Conservation (phyloP, 1,140 invertebrate species). For the Probaryconus sp. region DNA sequence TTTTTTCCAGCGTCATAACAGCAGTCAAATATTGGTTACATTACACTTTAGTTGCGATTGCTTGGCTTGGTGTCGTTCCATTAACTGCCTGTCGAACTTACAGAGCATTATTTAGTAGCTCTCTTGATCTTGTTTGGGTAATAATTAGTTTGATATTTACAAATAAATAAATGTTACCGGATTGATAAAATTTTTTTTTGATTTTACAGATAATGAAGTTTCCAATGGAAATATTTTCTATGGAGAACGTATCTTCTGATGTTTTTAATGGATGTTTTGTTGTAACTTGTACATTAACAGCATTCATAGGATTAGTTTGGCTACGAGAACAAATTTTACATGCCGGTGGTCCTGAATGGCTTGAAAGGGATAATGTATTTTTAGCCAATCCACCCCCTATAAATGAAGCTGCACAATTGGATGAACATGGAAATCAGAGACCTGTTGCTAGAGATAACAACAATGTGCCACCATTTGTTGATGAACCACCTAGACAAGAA, state of each 20-base stretch:
- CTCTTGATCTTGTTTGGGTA: slow-evolving; percentile 85
- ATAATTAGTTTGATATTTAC: too few relatives aligned
- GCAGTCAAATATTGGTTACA: slow-evolving; percentile 98
- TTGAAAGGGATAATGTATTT: slow-evolving; percentile 84
- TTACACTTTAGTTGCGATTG: slow-evolving; percentile 95
- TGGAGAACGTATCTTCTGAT: slow-evolving; percentile 94
- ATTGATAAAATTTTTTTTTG: slow-evolving; percentile 8
- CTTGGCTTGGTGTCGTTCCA: slow-evolving; percentile 99
- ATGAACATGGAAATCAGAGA: slow-evolving; percentile 60
- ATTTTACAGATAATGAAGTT: slow-evolving; percentile 82
- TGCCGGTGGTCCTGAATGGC: slow-evolving; percentile 97
- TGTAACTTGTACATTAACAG: slow-evolving; percentile 96
- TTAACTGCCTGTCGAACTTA: slow-evolving; percentile 98
- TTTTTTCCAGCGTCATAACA: slow-evolving; percentile 92
- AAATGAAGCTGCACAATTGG: slow-evolving; percentile 56
- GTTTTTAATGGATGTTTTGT: slow-evolving; percentile 98
- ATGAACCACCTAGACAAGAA: slow-evolving; percentile 66
- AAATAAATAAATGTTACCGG: too few relatives aligned
- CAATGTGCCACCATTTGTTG: slow-evolving; percentile 74
- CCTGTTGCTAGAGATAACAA: slow-evolving; percentile 75
- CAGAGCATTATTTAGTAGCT: slow-evolving; percentile 93
- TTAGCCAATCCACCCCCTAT: slow-evolving; percentile 68
- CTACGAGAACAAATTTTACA: slow-evolving; percentile 98
- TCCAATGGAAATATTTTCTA: slow-evolving; percentile 94
- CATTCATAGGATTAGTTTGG: slow-evolving; percentile 98